Base-by-base conservation (phyloP, 2,888 invertebrate genomes). In the Sisyra terminalis region DNA sequence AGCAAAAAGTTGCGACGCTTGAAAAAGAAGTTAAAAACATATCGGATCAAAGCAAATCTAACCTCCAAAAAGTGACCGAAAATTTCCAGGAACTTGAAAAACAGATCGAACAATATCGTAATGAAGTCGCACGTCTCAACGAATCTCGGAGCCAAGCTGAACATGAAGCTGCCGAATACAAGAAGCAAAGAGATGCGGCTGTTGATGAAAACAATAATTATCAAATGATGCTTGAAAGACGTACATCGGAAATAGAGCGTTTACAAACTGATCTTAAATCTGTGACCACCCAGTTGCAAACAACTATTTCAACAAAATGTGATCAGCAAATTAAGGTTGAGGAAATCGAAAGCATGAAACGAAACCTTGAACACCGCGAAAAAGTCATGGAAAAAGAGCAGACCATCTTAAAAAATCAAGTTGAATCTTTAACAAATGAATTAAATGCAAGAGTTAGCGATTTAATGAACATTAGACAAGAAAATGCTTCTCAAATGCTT, bases 371-470 rank as follows among this genome's bases (percentile, higher is more conserved):
- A 54, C 81, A 78, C 58, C 83, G 81, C 52, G 89, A 90, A 60
- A 83, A 83, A 53, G 73, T 86, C 14, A 68, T 90, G 53, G 84
- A 87, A 52, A 82, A 86, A 57, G 92, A 93, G 60, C 73, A 78
- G 52, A 66, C 69, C 5, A 70, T 88, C 50, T 60, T 88, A 18
- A 74, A 75, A 48, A 78, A 80, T 48, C 87, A 90, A 66, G 78
- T 89, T 50, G 73, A 79, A 51, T 72, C 78, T 44, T 63, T 93
- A 18, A 78, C 79, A 45, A 75, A 78, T 53, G 88, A 92, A 61
- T 65, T 93, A 11, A 75, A 79, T 48, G 74, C 80, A 46, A 75
- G 81, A 50, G 81, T 81, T 42, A 73, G 78, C 9, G 87, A 92
- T 61, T 61, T 89, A 36, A 74, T 86, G 55, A 75, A 76, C 47